These are phyloP conservation scores for Cygnus buccinator DNA, from an alignment of 2,113 vertebrate genomes.

Conservation along the genomic window DNA sequence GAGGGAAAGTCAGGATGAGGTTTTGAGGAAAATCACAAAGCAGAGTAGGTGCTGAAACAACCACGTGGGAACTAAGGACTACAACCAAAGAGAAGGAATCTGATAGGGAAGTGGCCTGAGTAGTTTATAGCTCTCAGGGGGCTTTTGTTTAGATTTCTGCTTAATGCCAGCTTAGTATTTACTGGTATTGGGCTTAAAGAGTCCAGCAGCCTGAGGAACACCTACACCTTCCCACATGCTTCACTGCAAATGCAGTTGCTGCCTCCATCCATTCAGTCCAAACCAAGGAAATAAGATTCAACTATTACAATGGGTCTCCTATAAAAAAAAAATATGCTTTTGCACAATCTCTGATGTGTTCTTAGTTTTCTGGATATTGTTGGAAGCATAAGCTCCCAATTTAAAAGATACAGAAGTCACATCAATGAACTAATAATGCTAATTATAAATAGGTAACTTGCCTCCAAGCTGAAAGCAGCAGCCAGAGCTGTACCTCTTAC, in stretches of 20 bases:
- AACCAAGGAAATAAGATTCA: neutral
- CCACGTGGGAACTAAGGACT: neutral
- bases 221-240: neutral
- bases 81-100: neutral
- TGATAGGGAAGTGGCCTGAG: neutral
- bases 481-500: neutral
- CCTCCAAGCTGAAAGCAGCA: neutral
- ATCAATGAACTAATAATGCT: neutral
- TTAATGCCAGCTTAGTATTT: neutral
- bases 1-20: neutral
- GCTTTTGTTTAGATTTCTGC: neutral
- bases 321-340: neutral
- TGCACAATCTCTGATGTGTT: neutral
- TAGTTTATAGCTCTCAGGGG: neutral
- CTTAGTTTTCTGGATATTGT: neutral
- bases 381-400: neutral
- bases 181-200: neutral
- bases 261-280: neutral
- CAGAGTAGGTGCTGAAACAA: neutral
- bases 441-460: neutral
- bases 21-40: neutral
- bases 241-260: neutral
- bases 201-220: neutral
- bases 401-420: neutral
- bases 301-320: neutral